Base-by-base conservation (phyloP, 2,888 invertebrate species). In the Rhagium mordax region DNA sequence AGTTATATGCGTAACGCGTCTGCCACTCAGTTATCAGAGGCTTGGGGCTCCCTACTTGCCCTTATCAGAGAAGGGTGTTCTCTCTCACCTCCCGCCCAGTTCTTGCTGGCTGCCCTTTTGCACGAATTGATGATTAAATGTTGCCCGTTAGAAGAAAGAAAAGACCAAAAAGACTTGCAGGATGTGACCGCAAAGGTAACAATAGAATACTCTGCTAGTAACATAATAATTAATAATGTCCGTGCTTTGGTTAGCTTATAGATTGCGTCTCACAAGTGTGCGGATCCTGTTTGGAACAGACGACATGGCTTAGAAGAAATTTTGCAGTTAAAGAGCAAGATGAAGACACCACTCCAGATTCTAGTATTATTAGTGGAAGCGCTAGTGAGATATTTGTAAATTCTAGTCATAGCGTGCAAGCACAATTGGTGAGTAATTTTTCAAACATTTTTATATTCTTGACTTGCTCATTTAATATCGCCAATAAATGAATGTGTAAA, bases 261-360 rank as follows among this genome's bases (percentile, higher is more conserved):
- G 97, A 97, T 85, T 93, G 94, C 3, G 92, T 95, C 71, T 94
- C 95, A 4, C 92, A 91, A 87, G 94, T 96, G 47, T 96, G 96
- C 6, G 96, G 95, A n/a, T 94, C 96, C n/a, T 95, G 95, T 81
- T 89, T 97, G 78, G 96, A 96, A 84, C 95, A 96, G 87, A 96
- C 96, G 0, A 96, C 96, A 0, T 97, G 96, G 96, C 87, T 97
- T 64, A 88, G 95, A 74, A 89, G 95, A 78, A 95, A 95, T 87
- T 89, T 95, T 74, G 94, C 95, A 60, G 96, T 96, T 0, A 92
- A 94, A 74, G 93, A 93, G 83, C 92, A 93, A 70, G 93, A 93
- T 82, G 92, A 93, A 74, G 89, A 89, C 15, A 88, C 88, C 2
- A 81, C 84, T 13, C 80, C 83, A 2, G 81, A 81, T 3, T 78